A percentile compares a stretch with the other conserved stretches of the same genome.
phyloP scores from a whole-genome alignment of 2,888 invertebrate species.

The Embidobia sp. region DNA sequence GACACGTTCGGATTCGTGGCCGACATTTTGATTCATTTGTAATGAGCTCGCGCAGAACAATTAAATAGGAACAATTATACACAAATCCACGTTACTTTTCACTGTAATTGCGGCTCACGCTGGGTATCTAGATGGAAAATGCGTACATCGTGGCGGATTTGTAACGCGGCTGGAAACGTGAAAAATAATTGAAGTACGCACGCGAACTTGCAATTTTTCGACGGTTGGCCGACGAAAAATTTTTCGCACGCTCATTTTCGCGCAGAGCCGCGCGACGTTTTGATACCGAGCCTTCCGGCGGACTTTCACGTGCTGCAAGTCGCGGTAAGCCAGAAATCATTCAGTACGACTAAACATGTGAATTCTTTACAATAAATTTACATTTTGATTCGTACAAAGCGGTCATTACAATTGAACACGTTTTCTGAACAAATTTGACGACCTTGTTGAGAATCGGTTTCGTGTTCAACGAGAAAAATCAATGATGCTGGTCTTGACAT shows the following conservation, averaged over 20 bases:
- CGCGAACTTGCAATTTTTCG: slow-evolving; percentile 61
- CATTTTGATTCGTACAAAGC: slow-evolving; percentile 9
- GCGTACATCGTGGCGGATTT: slow-evolving; percentile 39
- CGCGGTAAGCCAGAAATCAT: slow-evolving; percentile 13
- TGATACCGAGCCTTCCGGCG: slow-evolving; percentile 16
- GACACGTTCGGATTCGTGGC: slow-evolving; percentile 53
- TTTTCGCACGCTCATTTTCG: slow-evolving; percentile 41
- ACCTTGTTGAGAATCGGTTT: no score
- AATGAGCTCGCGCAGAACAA: slow-evolving; percentile 61
- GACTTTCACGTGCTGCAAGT: slow-evolving; percentile 12
- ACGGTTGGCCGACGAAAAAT: slow-evolving; percentile 21
- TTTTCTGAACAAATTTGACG: background rate
- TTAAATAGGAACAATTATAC: slow-evolving; percentile 58
- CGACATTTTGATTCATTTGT: slow-evolving; percentile 60
- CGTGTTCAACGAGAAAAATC: no score
- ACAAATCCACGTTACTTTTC: slow-evolving; percentile 47
- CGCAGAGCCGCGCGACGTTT: slow-evolving; percentile 31
- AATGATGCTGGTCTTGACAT: no score
- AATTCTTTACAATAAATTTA: slow-evolving; percentile 34
- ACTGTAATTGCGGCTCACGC: slow-evolving; percentile 50
- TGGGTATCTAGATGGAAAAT: slow-evolving; percentile 61
- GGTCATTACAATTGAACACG: slow-evolving; percentile 2
- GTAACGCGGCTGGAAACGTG: slow-evolving; percentile 26
- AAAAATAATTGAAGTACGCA: slow-evolving; percentile 54
- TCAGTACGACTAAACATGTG: slow-evolving; percentile 16